phyloP scores from a whole-genome alignment of 2,888 invertebrate species.

The Tiphia femorata region DNA sequence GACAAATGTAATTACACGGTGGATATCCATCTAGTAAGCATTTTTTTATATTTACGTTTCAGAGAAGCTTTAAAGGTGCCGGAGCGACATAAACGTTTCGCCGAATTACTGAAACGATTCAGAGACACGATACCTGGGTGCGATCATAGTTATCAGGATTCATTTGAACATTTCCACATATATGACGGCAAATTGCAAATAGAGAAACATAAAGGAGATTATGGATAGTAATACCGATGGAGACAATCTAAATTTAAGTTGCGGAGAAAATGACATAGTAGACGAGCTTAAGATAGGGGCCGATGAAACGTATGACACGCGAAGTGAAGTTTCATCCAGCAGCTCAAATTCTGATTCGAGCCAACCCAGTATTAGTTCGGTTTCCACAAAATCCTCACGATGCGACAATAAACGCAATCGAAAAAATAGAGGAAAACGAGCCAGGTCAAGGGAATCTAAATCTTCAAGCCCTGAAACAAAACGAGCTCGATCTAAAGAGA shows the following conservation, averaged over 20 bases:
- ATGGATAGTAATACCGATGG: constrained; percentile 56
- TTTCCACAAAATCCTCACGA: constrained; percentile 77
- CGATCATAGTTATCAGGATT: no score
- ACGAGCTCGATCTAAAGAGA: constrained; percentile 64
- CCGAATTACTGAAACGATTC: constrained; percentile 29
- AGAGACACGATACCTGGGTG: constrained; percentile 34
- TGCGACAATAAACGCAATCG: constrained; percentile 64
- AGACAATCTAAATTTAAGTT: constrained; percentile 63
- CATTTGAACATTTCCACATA: no score
- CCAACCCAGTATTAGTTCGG: constrained; percentile 83
- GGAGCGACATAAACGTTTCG: constrained; percentile 26
- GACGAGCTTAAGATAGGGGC: constrained; percentile 85
- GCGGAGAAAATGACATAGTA: constrained; percentile 75
- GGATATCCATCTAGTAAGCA: constrained; percentile 39
- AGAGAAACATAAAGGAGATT: constrained; percentile 21
- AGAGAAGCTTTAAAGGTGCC: constrained; percentile 46
- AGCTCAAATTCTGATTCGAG: constrained; percentile 76
- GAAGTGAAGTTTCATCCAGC: constrained; percentile 90
- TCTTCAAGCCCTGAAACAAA: constrained; percentile 66
- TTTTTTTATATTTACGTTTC: constrained; percentile 52
- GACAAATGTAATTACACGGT: constrained; percentile 24
- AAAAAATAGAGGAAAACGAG: constrained; percentile 59
- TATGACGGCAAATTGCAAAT: no score
- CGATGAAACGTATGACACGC: constrained; percentile 82
- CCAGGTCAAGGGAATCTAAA: constrained; percentile 59